Percentiles rank a stretch among this genome's conserved stretches.
Conservation (phyloP, 2,888 invertebrate species). For the Bhutanitis thaidina region DNA sequence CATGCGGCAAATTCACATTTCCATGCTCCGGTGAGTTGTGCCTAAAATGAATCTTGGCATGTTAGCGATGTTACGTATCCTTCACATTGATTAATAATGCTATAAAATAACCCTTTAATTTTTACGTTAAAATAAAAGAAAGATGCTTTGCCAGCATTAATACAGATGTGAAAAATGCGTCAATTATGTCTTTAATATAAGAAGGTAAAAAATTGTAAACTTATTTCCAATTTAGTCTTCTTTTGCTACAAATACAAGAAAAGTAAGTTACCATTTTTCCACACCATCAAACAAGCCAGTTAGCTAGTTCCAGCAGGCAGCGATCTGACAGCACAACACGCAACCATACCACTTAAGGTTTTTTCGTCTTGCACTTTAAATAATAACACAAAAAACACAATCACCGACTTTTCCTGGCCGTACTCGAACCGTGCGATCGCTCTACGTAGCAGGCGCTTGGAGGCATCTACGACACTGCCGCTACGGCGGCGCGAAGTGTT, state of each 20-base stretch:
- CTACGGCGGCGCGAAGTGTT: constrained; percentile 57
- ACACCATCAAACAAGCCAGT: constrained; percentile 56
- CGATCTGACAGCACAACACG: constrained; percentile 55
- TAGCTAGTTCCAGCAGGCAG: constrained; percentile 34
- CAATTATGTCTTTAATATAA: background rate
- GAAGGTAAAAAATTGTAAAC: constrained; percentile 22
- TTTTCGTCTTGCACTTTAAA: constrained; percentile 32
- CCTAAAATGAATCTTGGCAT: constrained; percentile 27
- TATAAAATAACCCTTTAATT: no score
- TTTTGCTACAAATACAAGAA: constrained; percentile 35
- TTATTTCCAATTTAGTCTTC: constrained; percentile 41
- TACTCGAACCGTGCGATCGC: constrained; percentile 26
- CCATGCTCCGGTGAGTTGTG: constrained; percentile 28
- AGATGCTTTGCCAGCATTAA: no score
- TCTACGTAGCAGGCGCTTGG: constrained; percentile 43
- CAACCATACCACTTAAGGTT: constrained; percentile 43
- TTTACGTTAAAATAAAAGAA: no score
- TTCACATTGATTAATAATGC: no score
- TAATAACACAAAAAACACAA: constrained; percentile 50
- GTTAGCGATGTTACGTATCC: background rate
- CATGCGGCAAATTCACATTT: constrained; percentile 35
- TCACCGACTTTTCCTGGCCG: constrained; percentile 47
- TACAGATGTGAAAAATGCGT: no score
- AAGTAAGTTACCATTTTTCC: constrained; percentile 66
- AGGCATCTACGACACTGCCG: constrained; percentile 64